These are phyloP conservation scores for Chloroclysta siterata DNA, from an alignment of 2,888 invertebrate genomes.

Conservation along the genomic window DNA sequence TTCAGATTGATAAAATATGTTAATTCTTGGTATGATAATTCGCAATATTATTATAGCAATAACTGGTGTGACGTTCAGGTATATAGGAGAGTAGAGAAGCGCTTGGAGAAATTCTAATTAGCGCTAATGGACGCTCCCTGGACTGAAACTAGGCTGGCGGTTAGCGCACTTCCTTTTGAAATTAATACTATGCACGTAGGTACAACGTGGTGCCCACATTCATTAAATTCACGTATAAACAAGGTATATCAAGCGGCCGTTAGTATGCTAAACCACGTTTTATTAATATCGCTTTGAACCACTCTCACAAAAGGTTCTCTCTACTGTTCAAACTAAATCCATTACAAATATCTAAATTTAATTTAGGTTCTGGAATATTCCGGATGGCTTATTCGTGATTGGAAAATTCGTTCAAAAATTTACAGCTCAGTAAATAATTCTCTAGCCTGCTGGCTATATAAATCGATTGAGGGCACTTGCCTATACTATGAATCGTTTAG, in stretches of 20 bases:
- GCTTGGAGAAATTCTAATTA: constrained; percentile 76
- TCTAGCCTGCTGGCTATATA: constrained; percentile 29
- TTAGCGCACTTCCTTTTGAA: constrained; percentile 41
- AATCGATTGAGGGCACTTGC: constrained; percentile 26
- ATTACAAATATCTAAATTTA: not conserved
- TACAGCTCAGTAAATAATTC: constrained; percentile 36
- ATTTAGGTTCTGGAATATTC: not conserved
- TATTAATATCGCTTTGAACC: constrained; percentile 3
- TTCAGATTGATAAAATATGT: not conserved
- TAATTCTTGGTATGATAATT: constrained; percentile 9
- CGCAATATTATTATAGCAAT: constrained; percentile 37
- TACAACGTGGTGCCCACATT: constrained; percentile 13
- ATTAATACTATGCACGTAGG: constrained; percentile 32
- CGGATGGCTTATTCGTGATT: constrained; percentile 24
- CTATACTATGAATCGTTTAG: constrained; percentile 7
- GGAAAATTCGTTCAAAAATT: constrained; percentile 38
- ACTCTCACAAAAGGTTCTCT: not conserved
- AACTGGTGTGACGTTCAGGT: constrained; percentile 40
- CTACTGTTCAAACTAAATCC: not conserved
- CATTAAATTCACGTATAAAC: constrained; percentile 16
- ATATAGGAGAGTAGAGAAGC: constrained; percentile 46
- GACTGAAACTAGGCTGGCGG: constrained; percentile 65
- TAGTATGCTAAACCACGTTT: constrained; percentile 12
- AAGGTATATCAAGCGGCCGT: constrained; percentile 3
- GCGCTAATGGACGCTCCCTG: constrained; percentile 72